Evolutionary conservation across 2,797 vertebrate genomes (phyloP).

Genomic region (Myotis vivesi): DNA sequence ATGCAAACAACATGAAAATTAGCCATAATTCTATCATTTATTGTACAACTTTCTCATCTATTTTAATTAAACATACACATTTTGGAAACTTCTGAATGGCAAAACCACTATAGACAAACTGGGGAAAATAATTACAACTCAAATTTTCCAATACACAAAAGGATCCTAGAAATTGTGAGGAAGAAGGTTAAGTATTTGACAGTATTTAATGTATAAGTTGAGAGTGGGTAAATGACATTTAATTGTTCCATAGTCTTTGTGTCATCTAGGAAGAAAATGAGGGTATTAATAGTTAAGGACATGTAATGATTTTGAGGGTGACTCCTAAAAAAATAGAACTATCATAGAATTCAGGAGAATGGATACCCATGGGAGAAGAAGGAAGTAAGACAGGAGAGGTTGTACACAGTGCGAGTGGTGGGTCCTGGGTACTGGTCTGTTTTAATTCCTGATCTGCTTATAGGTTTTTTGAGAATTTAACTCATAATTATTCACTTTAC

Average conservation of each 20-base stretch:
- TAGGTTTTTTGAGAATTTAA: not conserved
- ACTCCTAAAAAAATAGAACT: not conserved
- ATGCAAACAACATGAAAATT: not conserved
- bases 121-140: no score
- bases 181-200: not conserved
- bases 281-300: not conserved
- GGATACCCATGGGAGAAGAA: not conserved
- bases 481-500: not conserved
- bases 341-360: not conserved
- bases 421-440: not conserved
- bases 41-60: not conserved
- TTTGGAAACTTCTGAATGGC: not conserved
- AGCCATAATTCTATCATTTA: not conserved
- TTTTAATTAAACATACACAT: not conserved
- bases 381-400: no score
- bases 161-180: not conserved
- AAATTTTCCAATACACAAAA: not conserved
- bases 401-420: rapidly evolving
- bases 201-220: not conserved
- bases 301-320: not conserved
- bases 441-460: not conserved
- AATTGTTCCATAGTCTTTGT: not conserved
- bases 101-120: not conserved
- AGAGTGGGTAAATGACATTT: rapidly evolving
- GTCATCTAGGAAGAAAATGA: not conserved